Conservation (phyloP, 2,888 invertebrate genomes). For the Neocrepidodera transversa region DNA sequence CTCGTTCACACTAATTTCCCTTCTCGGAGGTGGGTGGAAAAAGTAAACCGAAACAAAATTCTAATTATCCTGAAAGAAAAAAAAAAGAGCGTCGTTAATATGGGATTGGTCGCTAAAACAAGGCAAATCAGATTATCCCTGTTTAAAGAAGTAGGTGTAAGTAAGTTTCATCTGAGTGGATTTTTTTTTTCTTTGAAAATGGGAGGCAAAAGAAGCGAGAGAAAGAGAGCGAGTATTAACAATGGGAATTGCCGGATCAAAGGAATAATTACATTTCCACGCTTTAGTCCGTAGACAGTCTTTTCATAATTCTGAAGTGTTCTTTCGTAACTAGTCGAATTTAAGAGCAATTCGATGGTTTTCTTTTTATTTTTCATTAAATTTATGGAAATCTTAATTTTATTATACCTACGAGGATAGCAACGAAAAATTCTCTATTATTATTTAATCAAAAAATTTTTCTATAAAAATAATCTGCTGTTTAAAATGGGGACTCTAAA, state of each 20-base stretch:
- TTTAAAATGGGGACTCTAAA: too few relatives aligned
- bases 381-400: too few relatives aligned
- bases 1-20: too few relatives aligned
- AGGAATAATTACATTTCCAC: conserved; percentile 14
- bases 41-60: conserved; percentile 11
- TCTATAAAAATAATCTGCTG: too few relatives aligned
- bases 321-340: not conserved
- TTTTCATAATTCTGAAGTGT: conserved; percentile 12
- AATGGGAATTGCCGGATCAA: conserved; percentile 15
- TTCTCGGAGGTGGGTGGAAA: too few relatives aligned
- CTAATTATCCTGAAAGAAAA: not conserved
- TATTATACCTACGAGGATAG: too few relatives aligned
- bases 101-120: conserved; percentile 12
- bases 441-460: too few relatives aligned
- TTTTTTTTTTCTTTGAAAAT: conserved; percentile 3
- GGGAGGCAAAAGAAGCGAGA: not conserved
- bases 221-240: conserved; percentile 6
- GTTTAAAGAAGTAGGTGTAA: conserved; percentile 18
- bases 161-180: not conserved
- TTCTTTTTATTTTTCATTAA: too few relatives aligned
- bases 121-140: conserved; percentile 20
- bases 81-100: conserved; percentile 4
- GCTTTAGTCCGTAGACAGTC: conserved; percentile 10
- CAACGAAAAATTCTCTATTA: too few relatives aligned
- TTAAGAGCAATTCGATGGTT: conserved; percentile 6